phyloP scores from a whole-genome alignment of 1,140 invertebrate species.

The Drosophila baimaii region DNA sequence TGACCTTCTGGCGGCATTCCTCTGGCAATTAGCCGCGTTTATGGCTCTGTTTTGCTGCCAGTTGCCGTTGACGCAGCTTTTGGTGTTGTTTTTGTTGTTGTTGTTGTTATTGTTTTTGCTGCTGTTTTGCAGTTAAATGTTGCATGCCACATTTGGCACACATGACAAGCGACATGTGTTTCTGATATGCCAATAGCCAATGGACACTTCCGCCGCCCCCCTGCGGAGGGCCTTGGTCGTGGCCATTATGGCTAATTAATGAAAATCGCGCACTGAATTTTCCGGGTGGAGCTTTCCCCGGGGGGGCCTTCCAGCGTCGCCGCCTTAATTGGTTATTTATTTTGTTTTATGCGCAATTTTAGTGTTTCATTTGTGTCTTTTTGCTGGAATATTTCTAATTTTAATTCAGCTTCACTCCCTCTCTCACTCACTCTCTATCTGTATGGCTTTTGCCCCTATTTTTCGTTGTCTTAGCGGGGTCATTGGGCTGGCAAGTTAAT shows the following conservation, averaged over 20 bases:
- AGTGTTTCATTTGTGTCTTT: slow-evolving; percentile 44
- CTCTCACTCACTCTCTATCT: slow-evolving; percentile 21
- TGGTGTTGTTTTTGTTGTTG: slow-evolving; percentile 18
- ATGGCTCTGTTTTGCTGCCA: slow-evolving; percentile 53
- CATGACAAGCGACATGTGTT: slow-evolving; percentile 79
- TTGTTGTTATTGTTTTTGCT: slow-evolving; percentile 10
- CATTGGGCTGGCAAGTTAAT: slow-evolving; percentile 76
- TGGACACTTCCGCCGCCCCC: slow-evolving; percentile 24
- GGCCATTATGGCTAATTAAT: slow-evolving; percentile 77
- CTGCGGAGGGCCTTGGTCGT: slow-evolving; percentile 9
- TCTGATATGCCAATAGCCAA: slow-evolving; percentile 72
- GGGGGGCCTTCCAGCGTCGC: background rate
- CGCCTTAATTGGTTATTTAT: slow-evolving; percentile 76
- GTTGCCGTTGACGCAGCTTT: slow-evolving; percentile 23
- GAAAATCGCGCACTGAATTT: slow-evolving; percentile 76
- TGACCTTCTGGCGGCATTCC: slow-evolving; percentile 72
- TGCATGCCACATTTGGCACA: slow-evolving; percentile 80
- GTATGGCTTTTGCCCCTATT: slow-evolving; percentile 18
- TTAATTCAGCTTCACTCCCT: slow-evolving; percentile 52
- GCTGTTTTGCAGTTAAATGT: slow-evolving; percentile 72
- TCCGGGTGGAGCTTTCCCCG: slow-evolving; percentile 33
- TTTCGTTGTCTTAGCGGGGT: slow-evolving; percentile 50
- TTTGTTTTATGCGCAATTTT: slow-evolving; percentile 66
- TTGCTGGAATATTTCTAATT: slow-evolving; percentile 59
- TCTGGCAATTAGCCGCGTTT: slow-evolving; percentile 75